Conservation (phyloP, 2,113 vertebrate species). For the Rhinolophus sinicus region DNA sequence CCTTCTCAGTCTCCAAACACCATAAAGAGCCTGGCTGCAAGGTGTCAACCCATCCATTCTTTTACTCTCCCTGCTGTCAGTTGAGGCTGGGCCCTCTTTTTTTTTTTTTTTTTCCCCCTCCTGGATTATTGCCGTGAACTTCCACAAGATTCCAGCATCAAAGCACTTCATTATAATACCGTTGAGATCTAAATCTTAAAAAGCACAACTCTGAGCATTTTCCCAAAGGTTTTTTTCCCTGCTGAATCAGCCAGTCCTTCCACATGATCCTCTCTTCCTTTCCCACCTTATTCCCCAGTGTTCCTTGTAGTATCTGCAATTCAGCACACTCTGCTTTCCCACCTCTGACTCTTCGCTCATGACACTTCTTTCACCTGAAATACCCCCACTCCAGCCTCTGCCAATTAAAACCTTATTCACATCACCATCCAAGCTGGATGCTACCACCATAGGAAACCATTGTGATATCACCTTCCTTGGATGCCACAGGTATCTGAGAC, state of each 20-base stretch:
- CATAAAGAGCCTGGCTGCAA: rapidly evolving
- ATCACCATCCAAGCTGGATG: neutral
- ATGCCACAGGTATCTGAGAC: neutral
- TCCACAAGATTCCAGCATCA: constrained; percentile 18
- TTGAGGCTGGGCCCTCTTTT: neutral
- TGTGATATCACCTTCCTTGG: neutral
- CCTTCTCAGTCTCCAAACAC: neutral
- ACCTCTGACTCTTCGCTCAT: neutral
- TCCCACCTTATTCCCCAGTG: neutral
- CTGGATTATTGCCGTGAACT: neutral
- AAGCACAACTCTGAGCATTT: constrained; percentile 2
- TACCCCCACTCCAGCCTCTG: neutral
- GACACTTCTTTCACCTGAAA: neutral
- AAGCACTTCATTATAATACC: constrained; percentile 14
- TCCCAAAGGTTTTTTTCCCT: neutral
- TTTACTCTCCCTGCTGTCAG: neutral
- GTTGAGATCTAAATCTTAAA: neutral
- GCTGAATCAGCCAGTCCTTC: neutral
- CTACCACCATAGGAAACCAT: neutral
- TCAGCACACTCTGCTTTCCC: neutral
- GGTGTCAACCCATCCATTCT: neutral
- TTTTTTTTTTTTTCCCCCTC: neutral
- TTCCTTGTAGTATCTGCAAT: neutral
- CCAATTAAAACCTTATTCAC: neutral
- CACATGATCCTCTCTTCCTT: neutral